These are phyloP conservation scores for Enteromius treurensis DNA, from an alignment of 2,797 vertebrate genomes.

Conservation along the genomic window DNA sequence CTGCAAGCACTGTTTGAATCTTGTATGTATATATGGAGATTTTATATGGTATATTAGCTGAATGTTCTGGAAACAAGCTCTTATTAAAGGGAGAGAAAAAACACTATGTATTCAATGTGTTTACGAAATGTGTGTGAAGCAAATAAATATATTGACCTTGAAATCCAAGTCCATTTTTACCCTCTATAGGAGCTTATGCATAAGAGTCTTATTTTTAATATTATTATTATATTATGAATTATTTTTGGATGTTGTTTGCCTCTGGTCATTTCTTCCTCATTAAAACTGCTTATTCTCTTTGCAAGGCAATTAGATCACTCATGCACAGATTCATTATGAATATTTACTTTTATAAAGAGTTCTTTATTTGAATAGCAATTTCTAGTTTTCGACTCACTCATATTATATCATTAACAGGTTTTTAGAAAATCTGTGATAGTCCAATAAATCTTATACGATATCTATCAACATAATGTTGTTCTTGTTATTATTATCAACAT, in stretches of 20 bases:
- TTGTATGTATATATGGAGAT: neutral
- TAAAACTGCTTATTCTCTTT: constrained; percentile 40
- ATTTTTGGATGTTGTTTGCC: constrained; percentile 4
- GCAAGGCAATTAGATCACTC: constrained; percentile 43
- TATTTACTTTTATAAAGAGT: constrained; percentile 44
- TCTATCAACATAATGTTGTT: neutral
- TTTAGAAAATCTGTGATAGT: neutral
- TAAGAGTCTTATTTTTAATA: neutral
- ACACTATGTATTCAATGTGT: neutral
- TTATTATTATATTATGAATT: neutral
- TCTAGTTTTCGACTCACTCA: neutral
- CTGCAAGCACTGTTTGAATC: neutral
- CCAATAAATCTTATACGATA: neutral
- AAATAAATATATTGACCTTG: neutral
- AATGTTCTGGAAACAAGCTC: neutral
- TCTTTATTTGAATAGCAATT: constrained; percentile 26
- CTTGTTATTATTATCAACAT: neutral
- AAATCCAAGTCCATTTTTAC: neutral
- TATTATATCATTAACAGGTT: neutral
- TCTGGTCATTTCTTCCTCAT: constrained; percentile 28
- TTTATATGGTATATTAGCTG: neutral
- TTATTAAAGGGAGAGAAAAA: neutral
- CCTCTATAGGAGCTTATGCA: neutral
- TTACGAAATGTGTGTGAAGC: neutral
- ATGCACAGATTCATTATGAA: constrained; percentile 41